Base-by-base conservation (phyloP, 1,140 invertebrate species). In the Bombus waltoni region DNA sequence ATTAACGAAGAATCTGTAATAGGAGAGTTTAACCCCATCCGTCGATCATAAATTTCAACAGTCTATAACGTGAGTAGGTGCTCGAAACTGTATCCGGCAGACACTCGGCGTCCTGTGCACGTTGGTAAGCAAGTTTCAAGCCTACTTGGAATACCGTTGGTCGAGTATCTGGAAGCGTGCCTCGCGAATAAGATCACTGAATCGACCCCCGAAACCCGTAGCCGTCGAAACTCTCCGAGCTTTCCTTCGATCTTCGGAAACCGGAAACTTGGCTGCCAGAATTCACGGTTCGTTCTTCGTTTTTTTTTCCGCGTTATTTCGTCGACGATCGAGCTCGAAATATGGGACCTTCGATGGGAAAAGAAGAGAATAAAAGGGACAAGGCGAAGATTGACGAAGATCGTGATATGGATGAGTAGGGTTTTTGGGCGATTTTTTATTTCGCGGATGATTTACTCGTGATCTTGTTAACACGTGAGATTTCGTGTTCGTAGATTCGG, bases 41-140 rank as follows among this genome's bases (percentile, higher is more conserved):
- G 59, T 85, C 87, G 88, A 89, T 89, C 88, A 86, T 88, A 89
- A 88, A 89, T 89, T 89, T 83, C 83, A 66, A 78, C 72, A 47
- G 81, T 86, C 75, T 81, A 81, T 73, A 57, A 4, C 66, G 71
- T 47, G 25, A 88, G 77, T 80, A 40, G 77, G 66, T 88, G 66
- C 84, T 89, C 78, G 25, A 84, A 77, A 89, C 81, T 74, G 80
- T 75, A 81, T 76, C 66, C 70, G 70, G 18, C 65, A 80, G 81
- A 83, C 71, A 81, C 72, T 87, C 35, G 8, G 25, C 35, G 38
- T 70, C 57, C 87, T 65, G 42, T 79, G 80, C 79, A 71, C 70
- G 79, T 13, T 72, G 32, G 88, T 90, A 89, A 90, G 88, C 88
- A 89, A 90, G 44, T 90, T 89, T 90, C 73, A 73, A 68, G 53